phyloP scores from a whole-genome alignment of 2,113 vertebrate species.

The Macheiramphus alcinus region DNA sequence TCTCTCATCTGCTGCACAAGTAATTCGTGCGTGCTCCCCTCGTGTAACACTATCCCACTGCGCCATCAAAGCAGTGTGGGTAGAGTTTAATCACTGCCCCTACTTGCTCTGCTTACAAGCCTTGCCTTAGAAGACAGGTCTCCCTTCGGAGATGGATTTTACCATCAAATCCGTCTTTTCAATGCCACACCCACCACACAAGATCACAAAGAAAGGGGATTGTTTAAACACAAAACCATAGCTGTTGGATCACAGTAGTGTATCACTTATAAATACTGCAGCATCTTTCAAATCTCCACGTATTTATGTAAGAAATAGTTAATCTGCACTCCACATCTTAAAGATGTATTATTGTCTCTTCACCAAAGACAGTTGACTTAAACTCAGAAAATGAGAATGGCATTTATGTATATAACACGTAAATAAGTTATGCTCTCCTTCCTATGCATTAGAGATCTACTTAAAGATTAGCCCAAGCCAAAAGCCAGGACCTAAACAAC shows the following conservation, averaged over 20 bases:
- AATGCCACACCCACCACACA: slow-evolving; percentile 38
- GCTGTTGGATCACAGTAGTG: slow-evolving; percentile 47
- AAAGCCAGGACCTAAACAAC: not conserved
- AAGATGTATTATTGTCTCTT: not conserved
- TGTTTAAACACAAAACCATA: slow-evolving; percentile 43
- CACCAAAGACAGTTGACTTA: not conserved
- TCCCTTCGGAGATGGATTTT: slow-evolving; percentile 30
- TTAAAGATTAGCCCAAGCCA: not conserved
- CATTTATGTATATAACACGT: not conserved
- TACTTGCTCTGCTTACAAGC: slow-evolving; percentile 47
- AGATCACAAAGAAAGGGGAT: slow-evolving; percentile 47
- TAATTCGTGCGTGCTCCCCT: not conserved
- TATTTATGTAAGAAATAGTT: not conserved
- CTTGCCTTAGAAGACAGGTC: slow-evolving; percentile 23
- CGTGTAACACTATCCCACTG: slow-evolving; percentile 27
- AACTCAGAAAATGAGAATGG: not conserved
- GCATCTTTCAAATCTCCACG: not conserved
- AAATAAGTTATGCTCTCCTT: not conserved
- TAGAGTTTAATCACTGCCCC: slow-evolving; percentile 41
- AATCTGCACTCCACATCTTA: not conserved
- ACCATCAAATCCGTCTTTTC: slow-evolving; percentile 57
- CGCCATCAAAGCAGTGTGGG: not conserved
- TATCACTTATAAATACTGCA: slow-evolving; percentile 31
- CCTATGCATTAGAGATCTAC: not conserved
- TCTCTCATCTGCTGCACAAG: slow-evolving; percentile 42